Conservation (phyloP, 2,113 vertebrate genomes). For the Forbesichthys agassizii region DNA sequence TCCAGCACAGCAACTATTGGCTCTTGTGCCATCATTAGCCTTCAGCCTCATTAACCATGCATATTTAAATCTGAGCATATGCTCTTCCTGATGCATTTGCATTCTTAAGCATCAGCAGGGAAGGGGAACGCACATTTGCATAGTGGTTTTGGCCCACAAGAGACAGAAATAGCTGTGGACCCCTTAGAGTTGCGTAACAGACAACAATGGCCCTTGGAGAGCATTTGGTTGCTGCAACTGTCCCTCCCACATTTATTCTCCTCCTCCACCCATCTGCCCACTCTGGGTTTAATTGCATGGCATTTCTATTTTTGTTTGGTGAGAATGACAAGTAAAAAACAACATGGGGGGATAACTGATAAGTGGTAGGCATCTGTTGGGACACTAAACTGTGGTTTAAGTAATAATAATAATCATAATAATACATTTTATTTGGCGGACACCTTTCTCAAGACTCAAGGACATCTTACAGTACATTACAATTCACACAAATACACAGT, state of each 20-base stretch:
- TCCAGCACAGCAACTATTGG: constrained; percentile 9
- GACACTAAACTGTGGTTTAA: background rate
- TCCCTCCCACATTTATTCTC: background rate
- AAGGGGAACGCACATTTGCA: constrained; percentile 33
- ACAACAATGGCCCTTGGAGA: constrained; percentile 19
- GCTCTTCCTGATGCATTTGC: constrained; percentile 51
- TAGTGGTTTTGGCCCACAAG: constrained; percentile 48
- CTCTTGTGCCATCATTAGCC: constrained; percentile 25
- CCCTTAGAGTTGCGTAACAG: constrained; percentile 33
- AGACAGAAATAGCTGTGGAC: constrained; percentile 55
- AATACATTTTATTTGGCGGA: no score
- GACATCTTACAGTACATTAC: no score
- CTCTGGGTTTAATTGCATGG: constrained; percentile 14
- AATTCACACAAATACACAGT: no score
- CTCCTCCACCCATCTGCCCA: constrained; percentile 23
- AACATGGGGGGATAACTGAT: background rate
- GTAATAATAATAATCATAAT: background rate
- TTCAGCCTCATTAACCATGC: constrained; percentile 42
- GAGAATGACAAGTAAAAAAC: background rate
- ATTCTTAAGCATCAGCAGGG: constrained; percentile 44
- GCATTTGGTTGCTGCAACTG: constrained; percentile 19
- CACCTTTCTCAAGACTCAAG: no score
- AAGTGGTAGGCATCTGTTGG: no score
- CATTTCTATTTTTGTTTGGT: constrained; percentile 4
- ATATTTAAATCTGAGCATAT: constrained; percentile 47